These are phyloP conservation scores for Epinotia brunnichana DNA, from an alignment of 2,888 invertebrate species.

Conservation along the genomic window DNA sequence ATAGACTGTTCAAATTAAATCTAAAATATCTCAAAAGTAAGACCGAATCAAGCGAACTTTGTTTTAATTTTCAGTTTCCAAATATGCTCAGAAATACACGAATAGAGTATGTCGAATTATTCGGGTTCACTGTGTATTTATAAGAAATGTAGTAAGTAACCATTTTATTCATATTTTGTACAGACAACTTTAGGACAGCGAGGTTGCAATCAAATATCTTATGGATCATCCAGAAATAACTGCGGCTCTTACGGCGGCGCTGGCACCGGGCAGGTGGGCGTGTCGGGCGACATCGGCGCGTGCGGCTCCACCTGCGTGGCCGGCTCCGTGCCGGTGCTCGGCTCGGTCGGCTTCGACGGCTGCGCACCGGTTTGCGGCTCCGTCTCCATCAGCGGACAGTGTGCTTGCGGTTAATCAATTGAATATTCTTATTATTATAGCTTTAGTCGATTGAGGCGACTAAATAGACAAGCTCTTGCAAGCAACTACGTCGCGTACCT, in stretches of 20 bases:
- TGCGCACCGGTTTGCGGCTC: slow-evolving; percentile 57
- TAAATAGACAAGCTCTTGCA: not conserved
- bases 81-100: too few species aligned
- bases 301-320: slow-evolving; percentile 52
- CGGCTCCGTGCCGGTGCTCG: slow-evolving; percentile 57
- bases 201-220: not conserved
- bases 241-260: slow-evolving; percentile 47
- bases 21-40: too few species aligned
- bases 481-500: not conserved
- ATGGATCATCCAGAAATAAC: not conserved
- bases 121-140: too few species aligned
- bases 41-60: not conserved
- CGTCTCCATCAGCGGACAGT: slow-evolving; percentile 59
- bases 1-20: not conserved
- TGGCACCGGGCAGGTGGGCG: slow-evolving; percentile 52
- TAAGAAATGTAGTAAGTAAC: too few species aligned
- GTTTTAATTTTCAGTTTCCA: not conserved
- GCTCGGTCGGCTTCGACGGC: slow-evolving; percentile 57
- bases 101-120: too few species aligned
- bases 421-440: not conserved
- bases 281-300: slow-evolving; percentile 52
- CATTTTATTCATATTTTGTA: not conserved
- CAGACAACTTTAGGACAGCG: not conserved
- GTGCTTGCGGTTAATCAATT: slow-evolving; percentile 54
- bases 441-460: not conserved